Base-by-base conservation (phyloP, 2,888 invertebrate genomes). In the Drosophila picticornis region DNA sequence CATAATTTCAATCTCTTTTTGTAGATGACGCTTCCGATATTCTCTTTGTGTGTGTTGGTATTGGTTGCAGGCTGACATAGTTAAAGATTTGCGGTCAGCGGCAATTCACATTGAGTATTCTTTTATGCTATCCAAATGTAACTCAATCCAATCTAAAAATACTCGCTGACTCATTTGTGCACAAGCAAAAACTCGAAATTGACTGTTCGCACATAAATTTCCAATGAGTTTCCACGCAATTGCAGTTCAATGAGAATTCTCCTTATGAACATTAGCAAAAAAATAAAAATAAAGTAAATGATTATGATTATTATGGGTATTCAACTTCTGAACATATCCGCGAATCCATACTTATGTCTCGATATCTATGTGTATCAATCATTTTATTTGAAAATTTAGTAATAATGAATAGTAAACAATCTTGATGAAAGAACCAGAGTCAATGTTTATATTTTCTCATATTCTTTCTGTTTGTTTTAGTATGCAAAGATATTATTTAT, bases 1-100 rank as follows among this genome's bases (percentile, higher is more conserved):
- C 84, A 86, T 83, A 86, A 86, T 84, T 86, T 86, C 81, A 83
- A 83, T 77, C 83, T 79, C 70, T 77, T 75, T 70, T 71, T 67
- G 55, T 72, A 36, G 72, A 61, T 76, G 55, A 36, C 36, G 65
- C 65, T 74, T 60, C 27, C 57, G 63, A 56, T 58, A 69, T 55
- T 52, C 67, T 61, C 29, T 40, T 22, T 57, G 29, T 40, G 29
- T 40, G 27, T 32, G 27, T 19, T 51, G 53, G 36, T 10, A 68
- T 59, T 57, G 50, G 53, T 46, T 53, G 62, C 48, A 51, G 55
- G 10, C 53, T 29, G 22, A 9, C 11, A 10, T 29, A 58, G 27
- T 58, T 72, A 31, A 62, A 36, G 34, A 25, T 36, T 58, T 58
- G 51, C 22, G 31, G 57, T 60, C 36, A 60, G n/a, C 32, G 51